These are phyloP conservation scores for Gavia stellata DNA, from an alignment of 2,113 vertebrate species.

Conservation along the genomic window DNA sequence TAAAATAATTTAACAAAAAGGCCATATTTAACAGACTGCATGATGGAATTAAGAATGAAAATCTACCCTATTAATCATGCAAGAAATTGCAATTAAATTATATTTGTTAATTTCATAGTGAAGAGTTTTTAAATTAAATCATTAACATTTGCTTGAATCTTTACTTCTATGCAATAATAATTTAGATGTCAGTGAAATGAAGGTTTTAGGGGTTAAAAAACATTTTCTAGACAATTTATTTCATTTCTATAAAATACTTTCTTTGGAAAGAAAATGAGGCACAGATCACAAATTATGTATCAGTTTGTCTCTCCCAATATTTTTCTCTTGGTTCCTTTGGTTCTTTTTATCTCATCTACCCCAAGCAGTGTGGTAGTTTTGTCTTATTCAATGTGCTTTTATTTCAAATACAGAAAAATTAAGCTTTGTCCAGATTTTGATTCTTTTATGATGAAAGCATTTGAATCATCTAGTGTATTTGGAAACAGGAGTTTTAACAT, in stretches of 20 bases:
- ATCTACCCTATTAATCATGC: slow-evolving; percentile 70
- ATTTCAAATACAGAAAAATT: not conserved
- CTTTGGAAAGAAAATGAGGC: not conserved
- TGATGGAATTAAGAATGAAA: slow-evolving; percentile 65
- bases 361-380: not conserved
- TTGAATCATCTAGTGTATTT: not conserved
- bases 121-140: slow-evolving; percentile 51
- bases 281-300: not conserved
- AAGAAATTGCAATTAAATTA: slow-evolving; percentile 61
- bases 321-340: not conserved
- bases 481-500: not conserved
- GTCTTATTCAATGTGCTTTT: not conserved
- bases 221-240: not conserved
- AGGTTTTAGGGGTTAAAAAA: not conserved
- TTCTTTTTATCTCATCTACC: not conserved
- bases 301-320: not conserved
- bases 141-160: slow-evolving; percentile 36
- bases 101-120: slow-evolving; percentile 60
- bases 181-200: not conserved
- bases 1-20: slow-evolving; percentile 68
- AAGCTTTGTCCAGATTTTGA: not conserved
- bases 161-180: not conserved
- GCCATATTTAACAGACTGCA: slow-evolving; percentile 54
- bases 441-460: not conserved
- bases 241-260: not conserved